Percentiles rank a stretch among this genome's conserved stretches.
These are phyloP conservation scores for Crossaster papposus DNA, from an alignment of 53 echinoderm and acorn worm species.

Conservation along the genomic window DNA sequence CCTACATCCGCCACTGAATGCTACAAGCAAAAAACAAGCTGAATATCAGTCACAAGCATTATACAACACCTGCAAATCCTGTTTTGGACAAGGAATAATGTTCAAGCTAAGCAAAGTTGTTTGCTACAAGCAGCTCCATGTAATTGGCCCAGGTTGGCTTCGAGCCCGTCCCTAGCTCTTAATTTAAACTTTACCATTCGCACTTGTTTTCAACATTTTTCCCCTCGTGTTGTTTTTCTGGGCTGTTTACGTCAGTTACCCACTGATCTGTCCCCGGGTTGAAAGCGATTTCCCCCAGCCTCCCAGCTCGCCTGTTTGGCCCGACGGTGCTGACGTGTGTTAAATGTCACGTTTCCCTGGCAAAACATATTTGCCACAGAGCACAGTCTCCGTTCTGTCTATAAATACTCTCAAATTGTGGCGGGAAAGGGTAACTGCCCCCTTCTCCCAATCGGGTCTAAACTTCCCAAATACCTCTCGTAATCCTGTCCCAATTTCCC, in stretches of 20 bases:
- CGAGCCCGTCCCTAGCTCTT: no score
- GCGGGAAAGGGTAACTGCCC: neutral
- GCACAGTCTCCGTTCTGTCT: conserved; percentile 41
- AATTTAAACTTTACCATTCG: neutral
- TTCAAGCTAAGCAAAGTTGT: no score
- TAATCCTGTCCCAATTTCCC: neutral
- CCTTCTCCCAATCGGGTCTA: neutral
- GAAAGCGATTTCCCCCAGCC: neutral
- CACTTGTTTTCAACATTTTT: neutral
- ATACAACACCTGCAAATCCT: no score
- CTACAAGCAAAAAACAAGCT: no score
- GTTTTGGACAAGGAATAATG: no score
- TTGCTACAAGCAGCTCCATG: no score
- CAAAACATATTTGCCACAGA: conserved; percentile 52
- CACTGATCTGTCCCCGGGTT: neutral
- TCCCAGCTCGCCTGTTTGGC: neutral
- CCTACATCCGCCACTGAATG: no score
- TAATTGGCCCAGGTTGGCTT: no score
- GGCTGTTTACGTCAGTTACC: neutral
- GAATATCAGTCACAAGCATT: no score
- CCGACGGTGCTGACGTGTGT: neutral
- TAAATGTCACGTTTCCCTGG: conserved; percentile 28
- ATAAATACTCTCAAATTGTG: conserved; percentile 22
- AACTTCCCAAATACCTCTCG: neutral
- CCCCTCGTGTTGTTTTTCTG: neutral